These are phyloP conservation scores for Neocrepidodera transversa DNA, from an alignment of 2,888 invertebrate genomes.

Conservation along the genomic window DNA sequence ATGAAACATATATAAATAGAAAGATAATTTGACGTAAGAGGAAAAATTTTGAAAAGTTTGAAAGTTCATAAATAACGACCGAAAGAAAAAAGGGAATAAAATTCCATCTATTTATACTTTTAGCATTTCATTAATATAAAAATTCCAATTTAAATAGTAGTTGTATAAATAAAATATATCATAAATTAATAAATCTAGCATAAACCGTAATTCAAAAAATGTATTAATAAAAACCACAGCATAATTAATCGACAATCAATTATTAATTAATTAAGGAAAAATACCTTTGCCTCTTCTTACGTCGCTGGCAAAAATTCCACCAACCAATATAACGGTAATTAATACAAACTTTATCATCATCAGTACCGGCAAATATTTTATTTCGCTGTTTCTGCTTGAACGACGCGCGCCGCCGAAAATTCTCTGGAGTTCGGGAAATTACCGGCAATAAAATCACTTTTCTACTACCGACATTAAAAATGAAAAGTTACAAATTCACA, in stretches of 20 bases:
- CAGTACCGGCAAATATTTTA: background rate
- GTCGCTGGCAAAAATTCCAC: constrained; percentile 12
- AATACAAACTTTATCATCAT: constrained; percentile 14
- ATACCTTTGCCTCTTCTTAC: constrained; percentile 24
- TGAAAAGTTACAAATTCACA: constrained; percentile 3
- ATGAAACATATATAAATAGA: too few species aligned
- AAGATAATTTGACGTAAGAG: too few species aligned
- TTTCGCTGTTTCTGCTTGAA: constrained; percentile 5
- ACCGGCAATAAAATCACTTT: constrained; percentile 11
- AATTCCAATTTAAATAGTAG: too few species aligned
- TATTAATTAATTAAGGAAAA: constrained; percentile 14
- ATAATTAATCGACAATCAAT: constrained; percentile 15
- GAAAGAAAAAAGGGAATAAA: too few species aligned
- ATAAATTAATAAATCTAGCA: too few species aligned
- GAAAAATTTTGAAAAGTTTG: too few species aligned
- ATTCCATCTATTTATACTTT: too few species aligned
- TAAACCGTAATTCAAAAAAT: too few species aligned
- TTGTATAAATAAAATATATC: too few species aligned
- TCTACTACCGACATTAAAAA: constrained; percentile 12
- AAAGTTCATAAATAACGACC: too few species aligned
- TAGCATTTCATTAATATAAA: too few species aligned
- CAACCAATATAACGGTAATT: constrained; percentile 3
- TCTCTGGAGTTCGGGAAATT: constrained; percentile 2
- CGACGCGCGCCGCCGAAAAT: background rate
- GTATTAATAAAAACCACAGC: too few species aligned